These are phyloP conservation scores for Anthonomus grandis DNA, from an alignment of 1,140 invertebrate genomes.

Conservation along the genomic window DNA sequence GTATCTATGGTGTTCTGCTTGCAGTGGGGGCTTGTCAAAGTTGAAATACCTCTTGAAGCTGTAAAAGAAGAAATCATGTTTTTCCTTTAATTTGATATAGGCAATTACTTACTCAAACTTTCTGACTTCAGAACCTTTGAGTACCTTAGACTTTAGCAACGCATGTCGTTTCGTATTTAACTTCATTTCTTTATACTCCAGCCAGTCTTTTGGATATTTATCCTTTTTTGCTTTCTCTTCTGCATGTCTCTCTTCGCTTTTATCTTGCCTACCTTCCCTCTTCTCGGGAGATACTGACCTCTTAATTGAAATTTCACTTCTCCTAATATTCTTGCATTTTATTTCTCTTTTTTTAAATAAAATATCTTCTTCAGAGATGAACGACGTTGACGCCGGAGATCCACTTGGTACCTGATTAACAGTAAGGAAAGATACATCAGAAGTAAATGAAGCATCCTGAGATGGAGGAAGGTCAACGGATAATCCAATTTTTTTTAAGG, in stretches of 20 bases:
- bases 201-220: constrained; percentile 40
- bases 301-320: constrained; percentile 12
- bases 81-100: not conserved
- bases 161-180: constrained; percentile 23
- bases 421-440: too few relatives aligned
- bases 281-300: constrained; percentile 14
- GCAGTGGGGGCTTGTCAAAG: constrained; percentile 34
- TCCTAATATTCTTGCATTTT: constrained; percentile 35
- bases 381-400: too few relatives aligned
- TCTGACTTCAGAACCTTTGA: constrained; percentile 13
- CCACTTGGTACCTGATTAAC: too few relatives aligned
- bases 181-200: constrained; percentile 32
- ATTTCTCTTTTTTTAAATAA: constrained; percentile 32
- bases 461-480: too few relatives aligned
- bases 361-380: constrained; percentile 10
- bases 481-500: too few relatives aligned
- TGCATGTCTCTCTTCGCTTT: constrained; percentile 9
- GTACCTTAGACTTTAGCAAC: constrained; percentile 21
- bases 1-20: constrained; percentile 28
- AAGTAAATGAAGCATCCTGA: too few relatives aligned
- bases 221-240: constrained; percentile 1
- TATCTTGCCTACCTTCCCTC: constrained; percentile 8
- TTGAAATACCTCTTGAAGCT: constrained; percentile 30
- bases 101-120: constrained; percentile 16
- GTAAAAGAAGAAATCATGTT: not conserved